Percentiles rank a stretch among this genome's conserved stretches.
Evolutionary conservation across 2,888 invertebrate genomes (phyloP).

Genomic region (Ramazzottius varieornatus): DNA sequence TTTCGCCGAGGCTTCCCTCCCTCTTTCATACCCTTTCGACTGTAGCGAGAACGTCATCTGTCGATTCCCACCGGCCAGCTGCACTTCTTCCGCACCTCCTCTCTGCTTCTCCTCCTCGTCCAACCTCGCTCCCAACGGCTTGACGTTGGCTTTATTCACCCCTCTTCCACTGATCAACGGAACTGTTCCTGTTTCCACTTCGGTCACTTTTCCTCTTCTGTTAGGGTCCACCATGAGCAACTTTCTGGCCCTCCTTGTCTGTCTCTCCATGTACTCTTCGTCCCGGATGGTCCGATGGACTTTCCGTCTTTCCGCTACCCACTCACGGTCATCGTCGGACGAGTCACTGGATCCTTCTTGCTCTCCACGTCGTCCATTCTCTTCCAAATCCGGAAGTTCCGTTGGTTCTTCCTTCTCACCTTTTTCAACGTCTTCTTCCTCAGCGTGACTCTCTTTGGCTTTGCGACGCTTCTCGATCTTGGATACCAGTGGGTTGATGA

Average conservation of each 20-base stretch:
- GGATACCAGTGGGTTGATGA: conserved; percentile 63
- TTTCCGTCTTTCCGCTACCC: conserved; percentile 51
- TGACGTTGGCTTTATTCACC: background rate
- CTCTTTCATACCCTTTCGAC: background rate
- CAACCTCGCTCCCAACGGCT: background rate
- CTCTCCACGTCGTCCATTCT: background rate
- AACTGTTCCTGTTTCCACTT: background rate
- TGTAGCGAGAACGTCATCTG: background rate
- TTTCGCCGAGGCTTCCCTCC: background rate
- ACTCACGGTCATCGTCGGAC: conserved; percentile 56
- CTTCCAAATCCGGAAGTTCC: background rate
- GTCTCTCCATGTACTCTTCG: conserved; percentile 16
- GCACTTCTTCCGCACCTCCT: background rate
- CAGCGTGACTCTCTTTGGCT: conserved; percentile 6
- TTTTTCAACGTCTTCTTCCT: conserved; percentile 4
- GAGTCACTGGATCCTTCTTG: conserved; percentile 11
- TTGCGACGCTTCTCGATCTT: conserved; percentile 37
- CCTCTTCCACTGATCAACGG: background rate
- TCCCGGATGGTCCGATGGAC: conserved; percentile 34
- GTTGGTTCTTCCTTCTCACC: background rate
- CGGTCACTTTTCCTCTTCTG: background rate
- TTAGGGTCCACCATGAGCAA: background rate
- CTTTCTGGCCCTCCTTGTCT: background rate
- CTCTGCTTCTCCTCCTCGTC: background rate
- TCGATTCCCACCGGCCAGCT: background rate